These are phyloP conservation scores for Cerastis leucographa DNA, from an alignment of 2,888 invertebrate species.

Conservation along the genomic window DNA sequence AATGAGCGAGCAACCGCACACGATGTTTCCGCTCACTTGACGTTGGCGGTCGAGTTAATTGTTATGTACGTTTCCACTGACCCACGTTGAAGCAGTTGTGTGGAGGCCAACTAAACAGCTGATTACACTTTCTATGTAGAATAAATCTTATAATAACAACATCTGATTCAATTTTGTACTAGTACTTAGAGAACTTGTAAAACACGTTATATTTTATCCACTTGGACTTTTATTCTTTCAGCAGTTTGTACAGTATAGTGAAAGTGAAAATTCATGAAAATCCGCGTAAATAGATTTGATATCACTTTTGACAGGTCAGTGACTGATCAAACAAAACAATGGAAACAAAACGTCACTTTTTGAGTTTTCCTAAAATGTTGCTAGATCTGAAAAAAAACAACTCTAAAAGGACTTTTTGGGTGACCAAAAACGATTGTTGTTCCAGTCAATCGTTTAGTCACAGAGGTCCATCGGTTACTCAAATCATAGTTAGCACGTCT, in stretches of 20 bases:
- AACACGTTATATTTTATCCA: neutral
- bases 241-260: neutral
- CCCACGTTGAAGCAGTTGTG: constrained; percentile 47
- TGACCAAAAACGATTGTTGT: neutral
- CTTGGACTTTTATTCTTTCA: neutral
- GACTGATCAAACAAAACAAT: constrained; percentile 35
- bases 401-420: neutral
- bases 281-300: neutral
- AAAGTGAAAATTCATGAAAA: constrained; percentile 7
- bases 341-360: constrained; percentile 46
- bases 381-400: neutral
- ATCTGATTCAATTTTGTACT: neutral
- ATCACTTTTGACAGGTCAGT: constrained; percentile 18
- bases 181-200: neutral
- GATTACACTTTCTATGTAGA: constrained; percentile 8
- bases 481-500: no score
- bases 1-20: constrained; percentile 60
- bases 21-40: constrained; percentile 62
- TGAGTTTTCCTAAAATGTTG: constrained; percentile 23
- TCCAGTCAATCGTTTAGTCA: neutral
- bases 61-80: constrained; percentile 57
- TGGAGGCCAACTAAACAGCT: constrained; percentile 19
- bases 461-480: no score
- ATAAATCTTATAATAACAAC: neutral
- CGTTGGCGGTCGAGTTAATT: constrained; percentile 52